Evolutionary conservation across 2,113 vertebrate species (phyloP).

Genomic region (Osmerus eperlanus): DNA sequence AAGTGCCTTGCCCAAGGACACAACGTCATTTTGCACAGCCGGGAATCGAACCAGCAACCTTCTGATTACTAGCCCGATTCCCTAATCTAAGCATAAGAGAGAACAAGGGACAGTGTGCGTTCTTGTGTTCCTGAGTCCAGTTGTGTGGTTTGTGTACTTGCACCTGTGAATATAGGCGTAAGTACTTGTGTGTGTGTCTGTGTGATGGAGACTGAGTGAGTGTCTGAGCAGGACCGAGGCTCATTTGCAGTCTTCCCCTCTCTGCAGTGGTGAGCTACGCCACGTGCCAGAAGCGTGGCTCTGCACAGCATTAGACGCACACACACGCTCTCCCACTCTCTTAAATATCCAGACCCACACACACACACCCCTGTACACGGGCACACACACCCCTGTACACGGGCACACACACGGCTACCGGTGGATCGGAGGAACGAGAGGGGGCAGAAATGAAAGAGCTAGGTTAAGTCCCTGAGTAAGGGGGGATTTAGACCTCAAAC

Average conservation of each 20-base stretch:
- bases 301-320: conserved; percentile 50
- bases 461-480: conserved; percentile 75
- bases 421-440: conserved; percentile 57
- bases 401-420: conserved; percentile 39
- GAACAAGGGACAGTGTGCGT: neutral
- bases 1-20: no score
- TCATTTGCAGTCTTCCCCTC: conserved; percentile 63
- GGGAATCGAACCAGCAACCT: no score
- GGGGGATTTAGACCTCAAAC: conserved; percentile 73
- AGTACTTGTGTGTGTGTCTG: neutral
- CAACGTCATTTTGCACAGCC: no score
- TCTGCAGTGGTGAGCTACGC: conserved; percentile 50
- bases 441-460: conserved; percentile 70
- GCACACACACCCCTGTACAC: neutral
- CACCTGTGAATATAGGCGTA: neutral
- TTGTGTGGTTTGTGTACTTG: conserved; percentile 1
- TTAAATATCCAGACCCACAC: neutral
- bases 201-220: neutral
- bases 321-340: conserved; percentile 37
- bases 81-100: no score
- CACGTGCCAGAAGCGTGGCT: conserved; percentile 69
- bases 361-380: neutral
- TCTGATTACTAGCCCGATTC: no score
- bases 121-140: neutral
- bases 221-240: conserved; percentile 15